Percentiles rank a stretch among this genome's conserved stretches.
phyloP scores from a whole-genome alignment of 2,888 invertebrate genomes.

The Stramonita haemastoma region DNA sequence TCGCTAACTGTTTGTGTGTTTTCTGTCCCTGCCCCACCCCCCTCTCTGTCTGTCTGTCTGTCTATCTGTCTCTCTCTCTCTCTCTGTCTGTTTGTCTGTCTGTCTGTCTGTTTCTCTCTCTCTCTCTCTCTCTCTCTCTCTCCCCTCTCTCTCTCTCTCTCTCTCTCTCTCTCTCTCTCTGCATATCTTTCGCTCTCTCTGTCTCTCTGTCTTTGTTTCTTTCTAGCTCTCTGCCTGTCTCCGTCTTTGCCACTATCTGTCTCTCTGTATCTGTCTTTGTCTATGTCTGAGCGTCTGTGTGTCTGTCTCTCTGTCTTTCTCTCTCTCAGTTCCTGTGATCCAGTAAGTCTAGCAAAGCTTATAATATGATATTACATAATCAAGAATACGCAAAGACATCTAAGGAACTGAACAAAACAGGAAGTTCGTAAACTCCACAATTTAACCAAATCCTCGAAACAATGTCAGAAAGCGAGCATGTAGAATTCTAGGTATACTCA shows the following conservation, averaged over 20 bases:
- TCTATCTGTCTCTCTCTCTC: slow-evolving; percentile 2
- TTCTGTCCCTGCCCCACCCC: too few species aligned
- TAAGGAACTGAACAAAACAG: too few species aligned
- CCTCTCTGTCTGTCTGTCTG: not conserved
- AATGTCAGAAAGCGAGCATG: too few species aligned
- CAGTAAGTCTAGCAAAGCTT: too few species aligned
- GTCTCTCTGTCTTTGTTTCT: not conserved
- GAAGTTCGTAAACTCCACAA: too few species aligned
- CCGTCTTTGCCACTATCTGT: not conserved
- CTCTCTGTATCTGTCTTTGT: not conserved
- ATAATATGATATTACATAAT: too few species aligned
- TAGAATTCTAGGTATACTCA: too few species aligned
- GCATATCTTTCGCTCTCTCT: not conserved
- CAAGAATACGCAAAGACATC: too few species aligned
- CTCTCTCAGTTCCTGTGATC: not conserved
- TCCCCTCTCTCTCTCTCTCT: not conserved
- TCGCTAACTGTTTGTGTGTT: too few species aligned
- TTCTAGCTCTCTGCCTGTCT: not conserved
- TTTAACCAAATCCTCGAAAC: too few species aligned
- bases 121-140: not conserved
- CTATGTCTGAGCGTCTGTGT: too few species aligned
- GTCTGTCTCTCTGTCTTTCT: not conserved
- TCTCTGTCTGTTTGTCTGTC: not conserved
- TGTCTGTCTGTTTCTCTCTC: slow-evolving; percentile 6
- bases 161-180: not conserved